These are phyloP conservation scores for Musca vetustissima DNA, from an alignment of 1,140 invertebrate species.

Conservation along the genomic window DNA sequence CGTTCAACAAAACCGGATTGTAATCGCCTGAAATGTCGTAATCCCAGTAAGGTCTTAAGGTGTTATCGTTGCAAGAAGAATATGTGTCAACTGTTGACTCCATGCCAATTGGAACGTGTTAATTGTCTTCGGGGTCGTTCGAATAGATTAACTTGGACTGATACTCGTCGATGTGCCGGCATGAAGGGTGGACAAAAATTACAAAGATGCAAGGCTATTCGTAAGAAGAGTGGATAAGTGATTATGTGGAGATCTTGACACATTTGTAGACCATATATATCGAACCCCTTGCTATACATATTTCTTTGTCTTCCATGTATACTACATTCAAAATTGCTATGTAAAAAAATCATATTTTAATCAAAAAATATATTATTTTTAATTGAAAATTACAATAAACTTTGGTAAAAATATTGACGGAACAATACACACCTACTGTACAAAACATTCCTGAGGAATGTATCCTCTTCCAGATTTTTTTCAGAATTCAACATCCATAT, in stretches of 20 bases:
- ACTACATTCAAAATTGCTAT: no score
- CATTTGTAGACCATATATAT: neutral
- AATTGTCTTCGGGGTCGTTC: neutral
- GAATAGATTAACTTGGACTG: neutral
- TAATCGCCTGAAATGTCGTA: neutral
- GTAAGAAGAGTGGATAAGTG: no score
- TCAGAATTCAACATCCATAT: no score
- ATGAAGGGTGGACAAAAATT: neutral
- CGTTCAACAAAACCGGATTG: neutral
- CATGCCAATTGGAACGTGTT: neutral
- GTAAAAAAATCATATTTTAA: no score
- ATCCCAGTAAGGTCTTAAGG: neutral
- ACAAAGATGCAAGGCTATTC: neutral
- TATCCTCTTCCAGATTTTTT: no score
- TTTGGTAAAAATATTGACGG: no score
- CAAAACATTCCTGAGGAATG: no score
- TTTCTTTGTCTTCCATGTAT: neutral
- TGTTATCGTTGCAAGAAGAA: neutral
- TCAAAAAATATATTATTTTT: no score
- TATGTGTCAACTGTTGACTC: neutral
- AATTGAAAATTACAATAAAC: no score
- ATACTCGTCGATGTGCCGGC: neutral
- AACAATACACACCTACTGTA: no score
- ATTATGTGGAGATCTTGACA: neutral
- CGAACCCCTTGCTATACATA: no score